A percentile compares a stretch with the other conserved stretches of the same genome.
Evolutionary conservation across 2,888 invertebrate genomes (phyloP).

Genomic region (Mimachlamys varia): DNA sequence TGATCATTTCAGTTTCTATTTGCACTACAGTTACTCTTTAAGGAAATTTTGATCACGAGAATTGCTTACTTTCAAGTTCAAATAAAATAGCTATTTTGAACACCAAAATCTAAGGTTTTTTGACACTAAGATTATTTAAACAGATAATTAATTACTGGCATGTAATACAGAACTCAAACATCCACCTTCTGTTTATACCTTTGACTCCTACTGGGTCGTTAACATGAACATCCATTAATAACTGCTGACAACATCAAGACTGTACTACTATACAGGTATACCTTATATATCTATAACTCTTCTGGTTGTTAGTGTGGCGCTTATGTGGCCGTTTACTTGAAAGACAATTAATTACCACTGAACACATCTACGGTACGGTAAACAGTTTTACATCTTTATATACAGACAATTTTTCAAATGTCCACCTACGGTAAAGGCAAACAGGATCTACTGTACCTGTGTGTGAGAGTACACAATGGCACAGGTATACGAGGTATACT

Average conservation of each 20-base stretch:
- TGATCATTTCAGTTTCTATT: too few relatives aligned
- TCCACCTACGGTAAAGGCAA: slow-evolving; percentile 14
- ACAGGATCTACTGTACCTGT: slow-evolving; percentile 13
- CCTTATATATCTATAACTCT: too few relatives aligned
- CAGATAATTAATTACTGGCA: neutral
- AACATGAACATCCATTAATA: neutral
- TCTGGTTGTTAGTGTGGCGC: neutral
- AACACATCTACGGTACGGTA: neutral
- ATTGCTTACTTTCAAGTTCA: too few relatives aligned
- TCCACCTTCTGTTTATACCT: neutral
- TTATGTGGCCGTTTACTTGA: neutral
- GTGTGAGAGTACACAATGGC: neutral
- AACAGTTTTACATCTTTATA: neutral
- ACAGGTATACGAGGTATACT: neutral
- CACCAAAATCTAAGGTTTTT: neutral
- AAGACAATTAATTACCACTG: neutral
- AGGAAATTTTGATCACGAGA: too few relatives aligned
- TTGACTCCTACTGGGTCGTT: neutral
- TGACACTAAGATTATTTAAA: neutral
- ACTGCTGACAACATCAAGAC: too few relatives aligned
- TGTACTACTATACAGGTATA: too few relatives aligned
- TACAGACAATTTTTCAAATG: neutral
- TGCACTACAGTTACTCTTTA: too few relatives aligned
- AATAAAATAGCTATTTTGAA: neutral
- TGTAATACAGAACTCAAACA: neutral